phyloP scores from a whole-genome alignment of 2,888 invertebrate genomes.

The Zele albiditarsus region DNA sequence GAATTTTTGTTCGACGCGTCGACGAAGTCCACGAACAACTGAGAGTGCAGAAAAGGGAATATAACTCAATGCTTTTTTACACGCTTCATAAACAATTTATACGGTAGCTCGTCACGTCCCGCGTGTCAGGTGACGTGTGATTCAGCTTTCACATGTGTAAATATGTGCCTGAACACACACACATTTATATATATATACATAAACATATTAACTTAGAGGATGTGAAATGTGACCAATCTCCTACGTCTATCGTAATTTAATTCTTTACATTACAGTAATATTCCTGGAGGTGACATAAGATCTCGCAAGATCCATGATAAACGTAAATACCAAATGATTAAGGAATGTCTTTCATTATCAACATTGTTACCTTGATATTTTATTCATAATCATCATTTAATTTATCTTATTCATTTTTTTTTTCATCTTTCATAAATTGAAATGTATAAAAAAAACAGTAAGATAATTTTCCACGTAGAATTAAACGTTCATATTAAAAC shows the following conservation, averaged over 20 bases:
- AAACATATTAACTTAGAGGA: not conserved
- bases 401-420: not conserved
- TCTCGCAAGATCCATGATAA: not conserved
- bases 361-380: not conserved
- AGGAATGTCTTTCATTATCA: not conserved
- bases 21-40: not conserved
- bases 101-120: slow-evolving; percentile 57
- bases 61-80: slow-evolving; percentile 28
- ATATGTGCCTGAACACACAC: slow-evolving; percentile 9
- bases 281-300: slow-evolving; percentile 11
- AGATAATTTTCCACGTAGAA: not conserved
- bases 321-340: not conserved
- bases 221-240: not conserved
- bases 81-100: slow-evolving; percentile 58
- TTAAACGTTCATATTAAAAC: not conserved
- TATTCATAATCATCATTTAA: not conserved
- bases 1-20: slow-evolving; percentile 19
- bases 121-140: slow-evolving; percentile 49
- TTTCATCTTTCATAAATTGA: not conserved
- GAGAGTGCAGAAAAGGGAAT: not conserved
- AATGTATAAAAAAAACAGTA: not conserved
- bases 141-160: slow-evolving; percentile 22
- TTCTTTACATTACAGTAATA: not conserved
- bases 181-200: slow-evolving; percentile 15
- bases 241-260: not conserved